phyloP scores from a whole-genome alignment of 2,888 invertebrate species.

The Agrotis ipsilon region DNA sequence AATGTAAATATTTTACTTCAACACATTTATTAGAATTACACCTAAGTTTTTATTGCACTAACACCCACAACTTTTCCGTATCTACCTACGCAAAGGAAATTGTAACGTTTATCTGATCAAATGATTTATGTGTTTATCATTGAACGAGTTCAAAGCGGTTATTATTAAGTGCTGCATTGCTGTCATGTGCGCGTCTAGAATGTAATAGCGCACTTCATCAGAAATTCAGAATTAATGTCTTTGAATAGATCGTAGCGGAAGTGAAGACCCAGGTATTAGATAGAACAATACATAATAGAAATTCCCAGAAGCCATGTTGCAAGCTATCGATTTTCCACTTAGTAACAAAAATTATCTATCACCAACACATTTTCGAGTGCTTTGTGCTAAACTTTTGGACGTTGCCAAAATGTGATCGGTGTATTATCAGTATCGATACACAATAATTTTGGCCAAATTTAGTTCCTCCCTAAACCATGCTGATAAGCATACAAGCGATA shows the following conservation, averaged over 20 bases:
- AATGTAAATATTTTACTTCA: background rate
- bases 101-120: slow-evolving; percentile 25
- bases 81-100: slow-evolving; percentile 10
- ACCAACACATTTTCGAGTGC: slow-evolving; percentile 26
- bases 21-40: slow-evolving; percentile 4
- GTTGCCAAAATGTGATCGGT: slow-evolving; percentile 19
- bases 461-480: slow-evolving; percentile 14
- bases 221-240: background rate
- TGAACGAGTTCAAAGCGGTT: slow-evolving; percentile 36
- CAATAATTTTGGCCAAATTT: slow-evolving; percentile 23
- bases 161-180: slow-evolving; percentile 16
- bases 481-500: slow-evolving; percentile 25
- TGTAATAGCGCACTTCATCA: slow-evolving; percentile 5
- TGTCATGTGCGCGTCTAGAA: slow-evolving; percentile 12
- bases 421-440: slow-evolving; percentile 34
- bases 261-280: slow-evolving; percentile 16
- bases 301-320: slow-evolving; percentile 21
- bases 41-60: slow-evolving; percentile 7
- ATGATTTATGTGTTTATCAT: slow-evolving; percentile 41
- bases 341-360: slow-evolving; percentile 39
- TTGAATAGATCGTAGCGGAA: slow-evolving; percentile 34
- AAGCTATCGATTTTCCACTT: slow-evolving; percentile 25
- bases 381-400: slow-evolving; percentile 29
- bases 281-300: slow-evolving; percentile 41
- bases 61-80: slow-evolving; percentile 5